Evolutionary conservation across 2,797 vertebrate genomes (phyloP).

Genomic region (Myotis planiceps): DNA sequence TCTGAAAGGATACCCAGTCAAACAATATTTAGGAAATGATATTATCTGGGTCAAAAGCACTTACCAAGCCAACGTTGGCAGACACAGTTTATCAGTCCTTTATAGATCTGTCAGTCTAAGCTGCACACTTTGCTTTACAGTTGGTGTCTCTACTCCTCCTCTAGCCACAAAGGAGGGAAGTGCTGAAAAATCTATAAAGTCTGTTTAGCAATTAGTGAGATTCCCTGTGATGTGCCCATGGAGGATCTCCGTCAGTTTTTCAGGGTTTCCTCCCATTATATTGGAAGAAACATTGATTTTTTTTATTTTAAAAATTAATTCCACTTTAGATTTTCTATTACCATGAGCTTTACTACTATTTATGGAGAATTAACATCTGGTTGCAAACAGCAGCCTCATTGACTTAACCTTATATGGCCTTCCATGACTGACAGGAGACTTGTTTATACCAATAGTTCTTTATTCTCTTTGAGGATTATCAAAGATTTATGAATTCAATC

Average conservation of each 20-base stretch:
- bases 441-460: background rate
- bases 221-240: background rate
- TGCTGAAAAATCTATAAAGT: background rate
- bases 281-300: background rate
- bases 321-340: background rate
- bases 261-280: background rate
- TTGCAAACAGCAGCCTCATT: background rate
- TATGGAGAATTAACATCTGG: background rate
- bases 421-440: background rate
- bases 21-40: background rate
- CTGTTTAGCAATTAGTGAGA: background rate
- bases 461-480: slow-evolving; percentile 29
- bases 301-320: background rate
- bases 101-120: background rate
- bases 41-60: background rate
- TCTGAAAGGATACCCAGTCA: background rate
- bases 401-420: background rate
- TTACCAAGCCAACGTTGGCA: background rate
- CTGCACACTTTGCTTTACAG: background rate
- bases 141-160: background rate
- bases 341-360: background rate
- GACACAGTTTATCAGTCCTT: background rate
- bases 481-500: slow-evolving; percentile 36
- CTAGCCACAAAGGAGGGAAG: background rate
- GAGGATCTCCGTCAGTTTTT: background rate